Evolutionary conservation across 2,888 invertebrate genomes (phyloP), one percentile per base, ranked within the genome.

Genomic region (Orchestes rusci): DNA sequence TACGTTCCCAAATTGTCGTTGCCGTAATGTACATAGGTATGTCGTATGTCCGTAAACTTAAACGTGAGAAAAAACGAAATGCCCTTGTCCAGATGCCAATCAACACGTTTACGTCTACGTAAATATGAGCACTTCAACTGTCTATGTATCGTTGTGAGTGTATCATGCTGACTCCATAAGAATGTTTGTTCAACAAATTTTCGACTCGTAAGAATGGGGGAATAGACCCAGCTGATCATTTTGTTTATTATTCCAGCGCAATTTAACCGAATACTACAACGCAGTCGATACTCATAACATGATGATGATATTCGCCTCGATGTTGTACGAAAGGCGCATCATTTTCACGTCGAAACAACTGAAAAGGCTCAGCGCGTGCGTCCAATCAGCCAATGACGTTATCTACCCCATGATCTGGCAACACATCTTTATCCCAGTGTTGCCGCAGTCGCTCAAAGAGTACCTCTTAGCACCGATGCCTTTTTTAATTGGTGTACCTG

Each of bases 341-440:
- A 82, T 97, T 41, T 86, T 99, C 58, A 91, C 88, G 5, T 95
- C 96, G 1, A 81, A 82, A 51, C 88, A 88, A 62, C 73, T 96
- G 51, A 89, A 90, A 53, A 76, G 92, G 47, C 72, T 99, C 36
- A 93, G 93, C 37, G 91, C 96, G 0, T 89, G 90, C 61, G 88
- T 90, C 17, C 93, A 95, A 68, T 95, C 95, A 10, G 91, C 94
- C 13, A 92, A 93, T 65, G 82, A 89, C 50, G 82, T 97, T 34
- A 80, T 99, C 30, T 96, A 94, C 70, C 97, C 97, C 1, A 95
- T 99, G 94, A 85, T 86, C 56, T 97, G 97, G 97, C 96, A 97
- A 70, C 95, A 96, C 62, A 91, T 97, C 63, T 97, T 90, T 68
- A 95, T 97, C 69, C 96, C 96, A 39, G 86, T 97, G 56, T 71